Conservation (phyloP, 30 jellyfish, hydroid and myxozoan species). For the Rhopilema esculentum region DNA sequence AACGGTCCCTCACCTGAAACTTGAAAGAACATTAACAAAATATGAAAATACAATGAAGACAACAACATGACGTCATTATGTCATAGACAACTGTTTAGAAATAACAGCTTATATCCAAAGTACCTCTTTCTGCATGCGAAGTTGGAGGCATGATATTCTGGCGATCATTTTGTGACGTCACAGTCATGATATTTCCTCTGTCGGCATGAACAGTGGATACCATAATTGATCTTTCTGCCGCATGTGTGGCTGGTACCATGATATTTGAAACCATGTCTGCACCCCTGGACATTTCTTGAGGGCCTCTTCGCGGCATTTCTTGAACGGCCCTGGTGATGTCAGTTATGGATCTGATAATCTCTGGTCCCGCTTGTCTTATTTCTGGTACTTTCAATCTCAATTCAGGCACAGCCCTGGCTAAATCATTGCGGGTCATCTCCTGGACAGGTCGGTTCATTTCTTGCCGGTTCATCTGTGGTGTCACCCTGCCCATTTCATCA, state of each 20-base stretch:
- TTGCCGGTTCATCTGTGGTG: conserved; percentile 39
- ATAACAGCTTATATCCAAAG: too few species aligned
- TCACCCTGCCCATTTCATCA: conserved; percentile 50
- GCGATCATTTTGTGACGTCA: conserved; percentile 63
- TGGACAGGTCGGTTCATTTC: conserved; percentile 56
- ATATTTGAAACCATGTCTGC: conserved; percentile 56
- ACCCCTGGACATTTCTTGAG: conserved; percentile 48
- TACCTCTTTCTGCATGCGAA: conserved; percentile 73
- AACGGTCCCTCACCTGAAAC: too few species aligned
- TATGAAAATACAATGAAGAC: too few species aligned
- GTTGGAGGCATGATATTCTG: conserved; percentile 54
- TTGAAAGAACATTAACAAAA: too few species aligned
- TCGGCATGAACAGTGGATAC: conserved; percentile 65
- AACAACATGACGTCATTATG: too few species aligned
- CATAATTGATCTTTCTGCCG: conserved; percentile 48
- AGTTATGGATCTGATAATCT: conserved; percentile 31
- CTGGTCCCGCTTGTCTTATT: conserved; percentile 32
- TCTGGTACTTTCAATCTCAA: conserved; percentile 69
- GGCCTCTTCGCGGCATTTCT: conserved; percentile 57
- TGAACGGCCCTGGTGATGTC: conserved; percentile 51
- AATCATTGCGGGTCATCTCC: conserved; percentile 27
- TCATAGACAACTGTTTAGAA: too few species aligned
- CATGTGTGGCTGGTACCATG: conserved; percentile 63
- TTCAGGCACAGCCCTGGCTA: conserved; percentile 56
- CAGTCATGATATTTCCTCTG: conserved; percentile 51